Percentiles rank a stretch among this genome's conserved stretches.
Evolutionary conservation across 2,797 vertebrate species (phyloP).

Genomic region (Lycodopsis pacificus): DNA sequence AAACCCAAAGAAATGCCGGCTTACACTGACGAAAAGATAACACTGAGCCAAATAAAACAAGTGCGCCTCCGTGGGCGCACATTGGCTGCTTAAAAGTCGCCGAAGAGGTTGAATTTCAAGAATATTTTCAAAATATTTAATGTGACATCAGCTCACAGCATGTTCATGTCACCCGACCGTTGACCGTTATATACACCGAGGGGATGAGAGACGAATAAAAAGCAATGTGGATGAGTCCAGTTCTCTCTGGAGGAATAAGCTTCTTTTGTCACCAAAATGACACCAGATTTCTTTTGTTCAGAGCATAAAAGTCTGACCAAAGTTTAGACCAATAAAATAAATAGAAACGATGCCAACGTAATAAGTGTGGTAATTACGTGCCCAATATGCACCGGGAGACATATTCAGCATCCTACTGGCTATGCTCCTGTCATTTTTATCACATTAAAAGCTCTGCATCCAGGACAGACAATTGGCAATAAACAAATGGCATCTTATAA

Average conservation of each 20-base stretch:
- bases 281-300: neutral
- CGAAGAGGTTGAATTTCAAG: neutral
- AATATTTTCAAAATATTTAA: neutral
- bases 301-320: neutral
- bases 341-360: neutral
- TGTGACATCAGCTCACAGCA: constrained; percentile 10
- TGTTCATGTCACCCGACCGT: neutral
- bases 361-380: constrained; percentile 6
- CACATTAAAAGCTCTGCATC: constrained; percentile 18
- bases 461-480: constrained; percentile 39
- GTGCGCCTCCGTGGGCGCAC: neutral
- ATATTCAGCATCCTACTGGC: constrained; percentile 12
- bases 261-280: neutral
- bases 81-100: neutral
- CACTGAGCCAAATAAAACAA: neutral
- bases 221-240: neutral
- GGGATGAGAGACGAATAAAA: neutral
- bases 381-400: neutral
- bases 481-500: constrained; percentile 27
- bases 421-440: constrained; percentile 20
- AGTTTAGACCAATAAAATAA: constrained; percentile 18
- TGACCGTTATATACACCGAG: neutral
- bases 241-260: neutral
- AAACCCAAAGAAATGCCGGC: neutral
- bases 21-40: neutral